These are phyloP conservation scores for Pogoniulus pusillus DNA, from an alignment of 2,797 vertebrate genomes.

Conservation along the genomic window DNA sequence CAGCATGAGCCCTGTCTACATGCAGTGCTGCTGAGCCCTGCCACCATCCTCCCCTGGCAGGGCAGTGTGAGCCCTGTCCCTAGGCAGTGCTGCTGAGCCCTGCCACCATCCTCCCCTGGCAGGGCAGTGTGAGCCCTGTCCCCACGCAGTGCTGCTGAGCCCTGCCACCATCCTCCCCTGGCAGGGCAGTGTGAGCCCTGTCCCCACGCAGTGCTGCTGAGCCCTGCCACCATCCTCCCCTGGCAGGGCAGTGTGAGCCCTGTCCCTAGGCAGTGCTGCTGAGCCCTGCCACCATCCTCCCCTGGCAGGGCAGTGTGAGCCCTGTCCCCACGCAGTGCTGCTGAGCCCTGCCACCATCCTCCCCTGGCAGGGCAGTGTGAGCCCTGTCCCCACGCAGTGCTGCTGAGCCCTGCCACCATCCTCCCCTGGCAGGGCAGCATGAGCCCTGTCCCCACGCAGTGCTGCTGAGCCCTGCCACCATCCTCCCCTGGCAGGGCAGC, in stretches of 20 bases:
- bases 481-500: fast-evolving
- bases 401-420: neutral
- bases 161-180: neutral
- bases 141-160: neutral
- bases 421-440: fast-evolving
- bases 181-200: fast-evolving
- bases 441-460: fast-evolving
- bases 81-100: neutral
- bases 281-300: neutral
- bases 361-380: fast-evolving
- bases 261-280: fast-evolving
- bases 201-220: neutral
- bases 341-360: neutral
- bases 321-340: fast-evolving
- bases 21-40: neutral
- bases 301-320: fast-evolving
- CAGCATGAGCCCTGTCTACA: neutral
- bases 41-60: fast-evolving
- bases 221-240: neutral
- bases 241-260: fast-evolving
- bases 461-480: neutral
- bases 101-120: neutral
- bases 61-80: neutral
- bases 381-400: fast-evolving
- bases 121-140: fast-evolving